Percentiles rank a stretch among this genome's conserved stretches.
Conservation (phyloP, 2,113 vertebrate genomes). For the Perca schrenkii region DNA sequence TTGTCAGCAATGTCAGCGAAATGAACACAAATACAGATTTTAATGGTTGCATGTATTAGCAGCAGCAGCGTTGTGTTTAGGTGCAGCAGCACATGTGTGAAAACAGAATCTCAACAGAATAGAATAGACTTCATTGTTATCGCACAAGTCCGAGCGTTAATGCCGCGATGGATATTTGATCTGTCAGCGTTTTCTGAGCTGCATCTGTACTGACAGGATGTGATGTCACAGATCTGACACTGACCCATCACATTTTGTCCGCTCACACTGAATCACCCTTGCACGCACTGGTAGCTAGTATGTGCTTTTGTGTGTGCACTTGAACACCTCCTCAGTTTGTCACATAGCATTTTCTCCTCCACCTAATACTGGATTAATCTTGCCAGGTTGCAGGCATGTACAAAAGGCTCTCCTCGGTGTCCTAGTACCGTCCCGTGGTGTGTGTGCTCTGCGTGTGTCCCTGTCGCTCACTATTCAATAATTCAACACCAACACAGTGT, state of each 20-base stretch:
- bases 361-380: conserved; percentile 31
- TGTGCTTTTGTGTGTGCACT: not conserved
- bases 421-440: conserved; percentile 65
- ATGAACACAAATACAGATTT: not conserved
- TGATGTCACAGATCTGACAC: conserved; percentile 49
- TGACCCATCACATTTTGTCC: conserved; percentile 14
- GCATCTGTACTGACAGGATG: conserved; percentile 45
- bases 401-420: conserved; percentile 56
- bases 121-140: no score
- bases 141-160: not conserved
- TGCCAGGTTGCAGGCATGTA: conserved; percentile 27
- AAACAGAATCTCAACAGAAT: not conserved
- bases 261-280: conserved; percentile 6
- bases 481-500: conserved; percentile 71
- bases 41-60: not conserved
- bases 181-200: conserved; percentile 29
- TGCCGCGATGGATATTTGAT: conserved; percentile 17
- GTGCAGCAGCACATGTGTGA: not conserved
- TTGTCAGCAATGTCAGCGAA: not conserved
- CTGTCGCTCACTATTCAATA: conserved; percentile 72
- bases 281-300: not conserved
- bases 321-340: conserved; percentile 15
- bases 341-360: conserved; percentile 8
- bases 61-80: conserved; percentile 3
- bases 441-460: conserved; percentile 20